Percentiles rank a stretch among this genome's conserved stretches.
Evolutionary conservation across 2,797 vertebrate species (phyloP).

Genomic region (Xiphophorus birchmanni): DNA sequence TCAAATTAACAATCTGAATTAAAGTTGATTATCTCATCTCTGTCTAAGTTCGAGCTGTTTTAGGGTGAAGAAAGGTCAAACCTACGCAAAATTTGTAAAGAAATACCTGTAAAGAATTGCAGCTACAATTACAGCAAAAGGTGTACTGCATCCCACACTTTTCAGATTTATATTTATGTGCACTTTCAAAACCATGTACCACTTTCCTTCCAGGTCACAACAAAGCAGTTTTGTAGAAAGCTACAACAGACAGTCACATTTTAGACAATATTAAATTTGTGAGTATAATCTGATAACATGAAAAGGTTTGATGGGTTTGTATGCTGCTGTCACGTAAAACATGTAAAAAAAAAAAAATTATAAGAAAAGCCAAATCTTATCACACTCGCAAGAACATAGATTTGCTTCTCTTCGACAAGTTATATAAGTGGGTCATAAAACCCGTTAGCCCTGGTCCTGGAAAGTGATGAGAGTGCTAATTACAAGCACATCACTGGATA

Average conservation of each 20-base stretch:
- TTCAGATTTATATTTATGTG: neutral
- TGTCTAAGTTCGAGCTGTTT: neutral
- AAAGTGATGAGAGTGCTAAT: constrained; percentile 41
- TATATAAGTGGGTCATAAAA: constrained; percentile 51
- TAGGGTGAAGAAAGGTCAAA: neutral
- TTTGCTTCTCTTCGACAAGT: constrained; percentile 22
- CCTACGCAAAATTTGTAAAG: neutral
- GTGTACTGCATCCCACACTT: neutral
- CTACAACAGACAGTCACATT: neutral
- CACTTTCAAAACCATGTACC: neutral
- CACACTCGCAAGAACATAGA: constrained; percentile 9
- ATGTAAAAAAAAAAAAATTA: neutral
- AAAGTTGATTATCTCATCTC: neutral
- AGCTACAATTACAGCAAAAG: neutral
- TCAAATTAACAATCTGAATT: neutral
- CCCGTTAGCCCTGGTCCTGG: constrained; percentile 20
- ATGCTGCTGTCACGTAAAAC: neutral
- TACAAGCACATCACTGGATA: constrained; percentile 50
- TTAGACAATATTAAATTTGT: neutral
- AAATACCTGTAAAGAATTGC: neutral
- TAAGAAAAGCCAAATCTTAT: constrained; percentile 40
- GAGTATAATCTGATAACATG: neutral
- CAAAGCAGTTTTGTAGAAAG: neutral
- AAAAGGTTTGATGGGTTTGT: neutral
- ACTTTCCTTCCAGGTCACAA: neutral